Percentiles rank a stretch among this genome's conserved stretches.
Evolutionary conservation across 2,888 invertebrate genomes (phyloP).

Genomic region (Ceratothoa steindachneri): DNA sequence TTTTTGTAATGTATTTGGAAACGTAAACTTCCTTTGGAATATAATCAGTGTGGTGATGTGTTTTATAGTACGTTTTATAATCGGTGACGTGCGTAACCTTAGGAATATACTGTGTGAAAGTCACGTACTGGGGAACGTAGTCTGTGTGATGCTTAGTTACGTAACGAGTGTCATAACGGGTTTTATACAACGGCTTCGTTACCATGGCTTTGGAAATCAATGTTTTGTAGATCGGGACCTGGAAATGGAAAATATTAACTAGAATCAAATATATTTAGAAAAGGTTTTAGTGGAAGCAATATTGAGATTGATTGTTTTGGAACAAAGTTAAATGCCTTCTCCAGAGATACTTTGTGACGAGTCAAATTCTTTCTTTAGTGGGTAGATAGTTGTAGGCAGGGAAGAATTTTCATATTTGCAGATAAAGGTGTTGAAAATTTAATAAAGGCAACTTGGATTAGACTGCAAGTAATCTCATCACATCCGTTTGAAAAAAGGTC

Average conservation of each 20-base stretch:
- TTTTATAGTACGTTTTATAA: conserved; percentile 28
- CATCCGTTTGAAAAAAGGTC: too few relatives aligned
- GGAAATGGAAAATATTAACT: background rate
- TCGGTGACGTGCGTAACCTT: conserved; percentile 23
- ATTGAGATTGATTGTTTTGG: background rate
- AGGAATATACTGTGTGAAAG: conserved; percentile 10
- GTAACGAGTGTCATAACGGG: conserved; percentile 24
- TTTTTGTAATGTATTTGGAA: conserved; percentile 33
- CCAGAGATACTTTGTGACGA: too few relatives aligned
- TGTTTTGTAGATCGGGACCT: conserved; percentile 28
- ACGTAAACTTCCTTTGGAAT: conserved; percentile 35
- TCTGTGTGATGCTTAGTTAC: conserved; percentile 20
- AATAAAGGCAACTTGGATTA: too few relatives aligned
- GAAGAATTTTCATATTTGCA: too few relatives aligned
- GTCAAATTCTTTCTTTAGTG: too few relatives aligned
- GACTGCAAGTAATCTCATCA: too few relatives aligned
- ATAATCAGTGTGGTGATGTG: conserved; percentile 36
- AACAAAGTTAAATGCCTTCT: too few relatives aligned
- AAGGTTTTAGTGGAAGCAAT: background rate
- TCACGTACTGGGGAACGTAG: conserved; percentile 27
- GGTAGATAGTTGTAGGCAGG: too few relatives aligned
- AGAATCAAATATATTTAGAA: background rate
- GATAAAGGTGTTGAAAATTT: too few relatives aligned
- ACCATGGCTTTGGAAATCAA: conserved; percentile 19
- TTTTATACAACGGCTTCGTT: conserved; percentile 19